Evolutionary conservation across 2,113 vertebrate species (phyloP), one percentile per base, ranked within the genome.

Genomic region (Myotis davidii): DNA sequence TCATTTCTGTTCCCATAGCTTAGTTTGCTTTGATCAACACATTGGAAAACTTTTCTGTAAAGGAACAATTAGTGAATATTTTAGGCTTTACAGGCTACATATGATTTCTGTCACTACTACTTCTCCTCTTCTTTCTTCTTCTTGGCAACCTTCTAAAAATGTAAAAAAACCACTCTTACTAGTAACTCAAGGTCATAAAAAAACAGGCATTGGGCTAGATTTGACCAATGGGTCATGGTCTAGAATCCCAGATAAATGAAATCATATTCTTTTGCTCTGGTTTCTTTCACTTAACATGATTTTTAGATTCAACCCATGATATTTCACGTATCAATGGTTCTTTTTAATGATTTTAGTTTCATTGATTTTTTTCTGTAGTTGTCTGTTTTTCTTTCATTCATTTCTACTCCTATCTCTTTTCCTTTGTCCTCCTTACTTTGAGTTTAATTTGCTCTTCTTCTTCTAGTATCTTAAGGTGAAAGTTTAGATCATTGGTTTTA

Each of bases 141-240:
- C 27, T 90, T 93, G 88, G 54, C 11, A 91, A 32, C 16, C 78
- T 50, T 90, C 39, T 87, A 54, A 93, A 94, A 77, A 73, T 76
- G 9, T 37, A 45, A 76, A 77, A 42, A 87, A 59, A 32, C 4
- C 20, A n/a, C 45, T 54, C 85, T 78, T 42, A 88, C 56, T 59
- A 59, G 56, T 25, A 61, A 42, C 56, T 88, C 54, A 48, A 84
- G 23, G 56, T 20, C 45, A 27, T 61, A 23, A 25, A 61, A 61
- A 61, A 61, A 25, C 56, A 61, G 56, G 4, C 27, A 48, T 2
- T 59, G 29, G 6, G 34, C 50, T 82, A 52, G 23, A 48, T 74
- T 74, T 56, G 61, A 17, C 34, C 65, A 61, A 12, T 32, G 48
- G 27, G 9, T 67, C n/a, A 20, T 4, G 3, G 10, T 42, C 61